phyloP scores from a whole-genome alignment of 2,113 vertebrate species.

The Loxodonta africana region DNA sequence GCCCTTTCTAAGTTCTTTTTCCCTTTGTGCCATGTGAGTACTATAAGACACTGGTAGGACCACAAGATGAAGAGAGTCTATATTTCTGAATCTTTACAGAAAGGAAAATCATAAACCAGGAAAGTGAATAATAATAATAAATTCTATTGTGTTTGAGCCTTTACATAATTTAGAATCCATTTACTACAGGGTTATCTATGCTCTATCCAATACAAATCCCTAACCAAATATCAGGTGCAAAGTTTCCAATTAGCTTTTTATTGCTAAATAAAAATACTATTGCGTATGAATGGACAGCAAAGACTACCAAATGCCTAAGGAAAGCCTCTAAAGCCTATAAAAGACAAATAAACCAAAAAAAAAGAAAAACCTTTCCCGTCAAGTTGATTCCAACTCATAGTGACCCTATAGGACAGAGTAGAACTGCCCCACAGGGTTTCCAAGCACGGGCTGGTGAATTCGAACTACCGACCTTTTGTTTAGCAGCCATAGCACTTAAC shows the following conservation, averaged over 20 bases:
- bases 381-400: no score
- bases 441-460: no score
- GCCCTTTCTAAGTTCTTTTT: not conserved
- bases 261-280: not conserved
- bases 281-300: not conserved
- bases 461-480: no score
- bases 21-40: not conserved
- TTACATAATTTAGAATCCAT: not conserved
- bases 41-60: not conserved
- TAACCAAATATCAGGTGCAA: not conserved
- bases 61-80: not conserved
- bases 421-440: no score
- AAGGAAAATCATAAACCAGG: not conserved
- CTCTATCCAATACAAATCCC: not conserved
- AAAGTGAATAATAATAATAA: not conserved
- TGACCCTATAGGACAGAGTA: no score
- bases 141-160: not conserved
- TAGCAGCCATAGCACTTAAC: no score
- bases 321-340: not conserved
- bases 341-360: not conserved
- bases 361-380: no score
- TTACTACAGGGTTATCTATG: not conserved
- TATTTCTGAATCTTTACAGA: slow-evolving; percentile 21
- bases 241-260: not conserved
- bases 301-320: not conserved